Base-by-base conservation (phyloP, 2,888 invertebrate genomes). In the Apeira syringaria region DNA sequence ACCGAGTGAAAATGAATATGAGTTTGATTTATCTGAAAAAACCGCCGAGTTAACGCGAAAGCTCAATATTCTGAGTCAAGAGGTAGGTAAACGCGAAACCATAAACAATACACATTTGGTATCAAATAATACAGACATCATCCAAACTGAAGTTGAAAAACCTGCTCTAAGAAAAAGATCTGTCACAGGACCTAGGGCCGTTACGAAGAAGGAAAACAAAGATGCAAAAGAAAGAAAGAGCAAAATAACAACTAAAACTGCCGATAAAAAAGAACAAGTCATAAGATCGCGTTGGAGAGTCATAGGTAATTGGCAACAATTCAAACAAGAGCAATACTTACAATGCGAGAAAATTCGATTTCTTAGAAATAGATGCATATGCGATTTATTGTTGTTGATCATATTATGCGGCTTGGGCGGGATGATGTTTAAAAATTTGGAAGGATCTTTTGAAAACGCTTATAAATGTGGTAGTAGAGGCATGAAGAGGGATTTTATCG, bases 391-490 rank as follows among this genome's bases (percentile, higher is more conserved):
- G n/a, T 59, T 96, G 13, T 79, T 96, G 24, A 82, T 95, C 12
- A 91, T 96, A 40, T 91, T 94, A 56, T 94, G 95, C 61, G 96
- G 97, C 2, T 82, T 95, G 32, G 97, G 96, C 0, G 97, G 95
- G 0, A 90, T 97, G 32, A 86, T 95, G 61, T 97, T 97, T 64
- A 94, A 95, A 52, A 93, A 94, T 53, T 93, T 95, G 11, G 98
- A 98, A 74, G 97, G 97, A 2, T 93, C 94, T 1, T 94, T 96
- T 61, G 97, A 98, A 69, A 93, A 94, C 48, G 94, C 94, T 50
- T 96, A 95, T 80, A 97, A 97, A 82, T 96, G 96, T 69, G 95
- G 96, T 5, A 95, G 97, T 27, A 95, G 96, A 61, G 91, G 95
- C 61, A 96, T 97, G 0, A 96, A 97, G 68, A 89, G 97, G 3